Evolutionary conservation across 1,140 invertebrate species (phyloP), one percentile per base, ranked within the genome.

Genomic region (Anthonomus grandis): DNA sequence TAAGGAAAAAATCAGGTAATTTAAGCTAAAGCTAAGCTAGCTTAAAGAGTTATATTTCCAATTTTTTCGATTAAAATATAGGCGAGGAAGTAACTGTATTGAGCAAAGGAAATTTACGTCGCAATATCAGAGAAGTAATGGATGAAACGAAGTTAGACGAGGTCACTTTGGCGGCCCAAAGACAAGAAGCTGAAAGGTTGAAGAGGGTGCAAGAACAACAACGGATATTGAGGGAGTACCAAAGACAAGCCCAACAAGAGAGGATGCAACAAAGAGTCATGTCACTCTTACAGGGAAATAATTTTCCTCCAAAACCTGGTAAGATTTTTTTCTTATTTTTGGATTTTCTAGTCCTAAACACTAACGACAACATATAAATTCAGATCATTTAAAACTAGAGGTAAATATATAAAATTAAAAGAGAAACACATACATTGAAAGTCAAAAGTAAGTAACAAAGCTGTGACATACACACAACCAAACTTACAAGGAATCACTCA

Each of bases 81-180:
- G 67, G 65, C 17, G 63, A 69, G 52, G 67, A 63, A 54, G 56
- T 51, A 46, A 48, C 66, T 47, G 49, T 58, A 22, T 64, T 63
- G 56, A 62, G 75, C 60, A 82, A 82, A 73, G 76, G 81, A 48
- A 72, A 88, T 70, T 80, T 92, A 64, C 77, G 90, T 15, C 79
- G 88, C 51, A 93, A 93, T 65, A 93, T 92, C 62, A 81, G 93
- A 34, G 91, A 95, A 75, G 93, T 97, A 1, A 89, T 95, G 82
- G 87, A 90, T 68, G 92, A 95, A 66, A 89, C 88, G 47, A 90
- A 96, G 67, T 73, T 98, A 39, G 94, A 97, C 70, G 88, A 91
- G 61, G 88, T 90, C 6, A 97, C 94, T 4, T 70, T 95, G n/a
- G 86, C 86, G 18, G 95, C 95, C 2, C 93, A 97, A 71, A 79